Evolutionary conservation across 2,113 vertebrate species (phyloP).

Genomic region (Corythoichthys intestinalis): DNA sequence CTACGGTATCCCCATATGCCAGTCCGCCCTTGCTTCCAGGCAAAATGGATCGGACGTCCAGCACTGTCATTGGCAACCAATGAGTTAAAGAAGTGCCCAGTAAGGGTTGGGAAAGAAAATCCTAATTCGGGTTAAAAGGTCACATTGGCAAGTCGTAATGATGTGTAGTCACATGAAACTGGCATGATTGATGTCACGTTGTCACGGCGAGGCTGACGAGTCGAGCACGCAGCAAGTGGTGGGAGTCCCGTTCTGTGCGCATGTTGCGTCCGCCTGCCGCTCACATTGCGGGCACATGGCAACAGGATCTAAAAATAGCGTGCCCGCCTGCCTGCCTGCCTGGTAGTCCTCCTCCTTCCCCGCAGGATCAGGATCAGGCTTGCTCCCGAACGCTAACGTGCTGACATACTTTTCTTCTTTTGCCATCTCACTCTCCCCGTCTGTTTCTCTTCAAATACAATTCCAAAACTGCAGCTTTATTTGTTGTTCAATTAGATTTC

Average conservation of each 20-base stretch:
- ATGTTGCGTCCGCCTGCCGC: slow-evolving; percentile 40
- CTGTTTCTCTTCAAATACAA: not conserved
- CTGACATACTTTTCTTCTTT: not conserved
- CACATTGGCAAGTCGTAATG: no score
- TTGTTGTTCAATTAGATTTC: no score
- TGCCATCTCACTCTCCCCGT: not conserved
- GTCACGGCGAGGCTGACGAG: not conserved
- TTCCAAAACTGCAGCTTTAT: no score
- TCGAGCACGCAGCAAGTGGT: not conserved
- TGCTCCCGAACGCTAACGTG: slow-evolving; percentile 36
- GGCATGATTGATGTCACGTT: not conserved
- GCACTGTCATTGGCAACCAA: no score
- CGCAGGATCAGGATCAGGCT: slow-evolving; percentile 48
- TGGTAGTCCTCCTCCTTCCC: slow-evolving; percentile 35
- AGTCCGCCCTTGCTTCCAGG: no score
- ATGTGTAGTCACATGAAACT: no score
- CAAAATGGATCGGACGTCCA: no score
- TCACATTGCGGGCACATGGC: slow-evolving; percentile 70
- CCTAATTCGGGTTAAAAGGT: no score
- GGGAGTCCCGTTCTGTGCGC: slow-evolving; percentile 15
- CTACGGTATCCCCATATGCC: no score
- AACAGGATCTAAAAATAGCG: slow-evolving; percentile 76
- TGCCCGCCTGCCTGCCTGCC: not conserved
- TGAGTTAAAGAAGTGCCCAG: no score
- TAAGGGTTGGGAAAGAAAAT: no score